Conservation (phyloP, 1,140 invertebrate genomes). For the Drosophila varians region DNA sequence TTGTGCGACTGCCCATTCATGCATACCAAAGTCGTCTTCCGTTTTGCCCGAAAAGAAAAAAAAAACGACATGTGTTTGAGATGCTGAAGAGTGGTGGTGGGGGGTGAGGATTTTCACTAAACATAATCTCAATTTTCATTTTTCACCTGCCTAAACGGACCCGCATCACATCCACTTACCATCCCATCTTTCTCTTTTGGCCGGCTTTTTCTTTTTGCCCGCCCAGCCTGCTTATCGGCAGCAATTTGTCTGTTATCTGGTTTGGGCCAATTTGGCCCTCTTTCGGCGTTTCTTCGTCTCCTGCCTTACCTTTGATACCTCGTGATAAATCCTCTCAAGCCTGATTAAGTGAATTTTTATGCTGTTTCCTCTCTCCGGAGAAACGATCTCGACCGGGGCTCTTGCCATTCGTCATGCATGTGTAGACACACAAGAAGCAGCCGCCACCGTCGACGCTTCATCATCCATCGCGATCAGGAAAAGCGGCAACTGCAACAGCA, state of each 20-base stretch:
- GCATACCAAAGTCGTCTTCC: conserved; percentile 62
- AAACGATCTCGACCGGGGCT: conserved; percentile 14
- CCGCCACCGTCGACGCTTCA: conserved; percentile 28
- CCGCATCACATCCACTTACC: conserved; percentile 77
- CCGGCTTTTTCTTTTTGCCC: conserved; percentile 22
- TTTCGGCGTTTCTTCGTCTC: conserved; percentile 3
- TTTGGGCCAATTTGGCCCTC: conserved; percentile 50
- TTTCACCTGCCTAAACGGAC: conserved; percentile 74
- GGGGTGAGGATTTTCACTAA: conserved; percentile 20
- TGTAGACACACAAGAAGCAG: conserved; percentile 75
- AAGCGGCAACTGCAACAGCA: conserved; percentile 20
- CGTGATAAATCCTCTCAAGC: conserved; percentile 72
- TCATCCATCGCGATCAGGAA: conserved; percentile 15
- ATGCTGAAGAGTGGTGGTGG: conserved; percentile 4
- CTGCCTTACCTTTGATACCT: neutral
- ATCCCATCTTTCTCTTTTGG: conserved; percentile 16
- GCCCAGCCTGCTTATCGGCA: conserved; percentile 59
- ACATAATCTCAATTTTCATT: conserved; percentile 76
- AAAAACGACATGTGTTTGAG: conserved; percentile 74
- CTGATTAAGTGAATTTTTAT: conserved; percentile 80
- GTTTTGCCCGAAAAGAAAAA: conserved; percentile 45
- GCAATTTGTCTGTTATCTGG: conserved; percentile 75
- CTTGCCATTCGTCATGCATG: conserved; percentile 69
- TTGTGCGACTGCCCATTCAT: conserved; percentile 61
- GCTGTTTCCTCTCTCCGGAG: conserved; percentile 14